A percentile compares a stretch with the other conserved stretches of the same genome.
Conservation (phyloP, 2,888 invertebrate species). For the Parelbella ahira region DNA sequence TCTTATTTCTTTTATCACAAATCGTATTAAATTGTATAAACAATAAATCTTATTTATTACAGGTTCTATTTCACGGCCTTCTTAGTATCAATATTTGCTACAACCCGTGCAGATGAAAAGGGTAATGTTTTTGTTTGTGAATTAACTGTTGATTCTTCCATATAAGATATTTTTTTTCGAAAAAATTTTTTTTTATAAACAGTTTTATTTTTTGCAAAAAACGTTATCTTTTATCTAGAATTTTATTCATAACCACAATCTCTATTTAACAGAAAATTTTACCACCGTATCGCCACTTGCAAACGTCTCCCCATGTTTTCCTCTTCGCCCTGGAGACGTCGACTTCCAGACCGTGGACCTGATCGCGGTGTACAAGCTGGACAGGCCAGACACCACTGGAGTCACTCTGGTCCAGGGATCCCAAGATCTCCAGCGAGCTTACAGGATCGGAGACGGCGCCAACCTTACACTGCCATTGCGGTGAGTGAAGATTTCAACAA, state of each 20-base stretch:
- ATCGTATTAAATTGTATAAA: too few species aligned
- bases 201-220: too few species aligned
- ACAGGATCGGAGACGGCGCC: conserved; percentile 86
- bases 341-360: conserved; percentile 91
- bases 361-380: conserved; percentile 87
- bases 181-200: too few species aligned
- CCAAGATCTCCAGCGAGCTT: conserved; percentile 88
- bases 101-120: conserved; percentile 2
- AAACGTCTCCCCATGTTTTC: conserved; percentile 46
- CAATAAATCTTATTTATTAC: too few species aligned
- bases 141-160: too few species aligned
- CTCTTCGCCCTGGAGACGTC: conserved; percentile 83
- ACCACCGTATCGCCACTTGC: conserved; percentile 42
- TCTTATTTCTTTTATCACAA: too few species aligned
- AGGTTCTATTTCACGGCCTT: conserved; percentile 10
- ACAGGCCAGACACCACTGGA: conserved; percentile 83
- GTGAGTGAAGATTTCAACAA: conserved; percentile 62
- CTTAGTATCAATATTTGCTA: conserved; percentile 6
- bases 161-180: too few species aligned
- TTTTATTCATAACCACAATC: too few species aligned
- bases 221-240: too few species aligned
- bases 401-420: conserved; percentile 87
- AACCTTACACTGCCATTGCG: conserved; percentile 87
- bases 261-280: conserved; percentile 48
- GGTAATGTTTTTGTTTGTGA: too few species aligned